A percentile compares a stretch with the other conserved stretches of the same genome.
phyloP scores from a whole-genome alignment of 1,140 invertebrate species.

The Akabosia matsudoensis region DNA sequence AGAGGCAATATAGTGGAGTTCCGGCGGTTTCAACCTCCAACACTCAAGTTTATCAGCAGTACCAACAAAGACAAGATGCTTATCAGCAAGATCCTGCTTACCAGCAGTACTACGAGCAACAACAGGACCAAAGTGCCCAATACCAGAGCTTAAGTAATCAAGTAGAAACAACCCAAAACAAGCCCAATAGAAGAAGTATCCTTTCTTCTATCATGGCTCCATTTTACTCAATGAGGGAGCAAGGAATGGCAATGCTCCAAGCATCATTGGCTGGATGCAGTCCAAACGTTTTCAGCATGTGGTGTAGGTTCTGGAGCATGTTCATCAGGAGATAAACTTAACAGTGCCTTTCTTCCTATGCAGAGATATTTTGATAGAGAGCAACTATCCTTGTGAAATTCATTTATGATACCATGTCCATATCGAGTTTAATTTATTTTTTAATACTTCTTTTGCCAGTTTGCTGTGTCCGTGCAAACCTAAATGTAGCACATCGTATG shows the following conservation, averaged over 20 bases:
- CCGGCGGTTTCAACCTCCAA: not conserved
- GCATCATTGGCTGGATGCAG: not conserved
- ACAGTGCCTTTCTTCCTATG: not conserved
- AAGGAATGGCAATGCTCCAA: constrained; percentile 6
- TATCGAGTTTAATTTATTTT: not conserved
- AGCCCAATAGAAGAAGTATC: constrained; percentile 16
- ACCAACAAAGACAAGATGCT: not conserved
- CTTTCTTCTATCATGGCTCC: not conserved
- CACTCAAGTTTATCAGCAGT: not conserved
- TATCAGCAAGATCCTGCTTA: not conserved
- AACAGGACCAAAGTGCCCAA: constrained; percentile 1
- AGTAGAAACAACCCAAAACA: not conserved
- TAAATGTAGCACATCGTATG: not conserved
- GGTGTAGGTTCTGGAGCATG: constrained; percentile 20
- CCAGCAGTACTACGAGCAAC: constrained; percentile 4
- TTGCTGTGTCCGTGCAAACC: not conserved
- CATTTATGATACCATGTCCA: not conserved
- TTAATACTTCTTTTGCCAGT: not conserved
- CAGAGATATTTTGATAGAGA: too few relatives aligned
- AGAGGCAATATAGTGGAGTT: not conserved
- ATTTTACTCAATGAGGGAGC: constrained; percentile 14
- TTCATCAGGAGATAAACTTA: constrained; percentile 6
- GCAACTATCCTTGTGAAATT: too few relatives aligned
- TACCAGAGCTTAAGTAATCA: not conserved
- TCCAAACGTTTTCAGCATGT: not conserved